Evolutionary conservation across 2,113 vertebrate species (phyloP), one percentile per base, ranked within the genome.

Genomic region (Percina caprodes): DNA sequence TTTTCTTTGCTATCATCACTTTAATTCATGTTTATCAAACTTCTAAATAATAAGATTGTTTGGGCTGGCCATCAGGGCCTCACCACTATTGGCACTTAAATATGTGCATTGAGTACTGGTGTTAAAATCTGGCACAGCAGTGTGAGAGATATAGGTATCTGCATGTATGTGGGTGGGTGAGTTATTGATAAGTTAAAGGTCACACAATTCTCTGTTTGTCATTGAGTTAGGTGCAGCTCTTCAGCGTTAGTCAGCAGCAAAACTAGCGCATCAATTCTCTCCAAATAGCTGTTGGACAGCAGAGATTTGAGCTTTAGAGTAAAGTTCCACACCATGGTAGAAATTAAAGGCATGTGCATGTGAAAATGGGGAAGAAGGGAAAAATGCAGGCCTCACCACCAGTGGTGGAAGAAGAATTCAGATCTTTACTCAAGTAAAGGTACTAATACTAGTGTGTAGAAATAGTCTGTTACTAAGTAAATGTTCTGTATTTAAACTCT

Each of bases 291-390:
- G 72, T 2, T 14, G 51, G 80, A 74, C 68, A 77, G 82, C 72
- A 79, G 78, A 84, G 46, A 82, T 77, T 83, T 87, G 87, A 90
- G 35, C 83, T 83, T 81, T 62, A 73, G 78, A 62, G 88, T 77
- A 87, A 92, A 88, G 83, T 92, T 91, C 80, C 87, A 93, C 92
- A 92, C 89, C 68, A 74, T 52, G 77, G 82, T 89, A 86, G 88
- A 92, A 92, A 92, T 89, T 62, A 86, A 90, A 92, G 89, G 46
- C 90, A 92, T 75, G 86, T 79, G 70, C 78, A 69, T 93, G 92
- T 92, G 90, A 93, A 92, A 91, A 80, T 86, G 26, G 72, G 67
- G 62, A 88, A 82, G 90, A 86, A 92, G 72, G 87, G 82, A 81
- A 76, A 92, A 92, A 86, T 85, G 89, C 62, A 69, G 81, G 69